Percentiles rank a stretch among this genome's conserved stretches.
phyloP scores from a whole-genome alignment of 2,888 invertebrate species.

The Syrphus vitripennis region DNA sequence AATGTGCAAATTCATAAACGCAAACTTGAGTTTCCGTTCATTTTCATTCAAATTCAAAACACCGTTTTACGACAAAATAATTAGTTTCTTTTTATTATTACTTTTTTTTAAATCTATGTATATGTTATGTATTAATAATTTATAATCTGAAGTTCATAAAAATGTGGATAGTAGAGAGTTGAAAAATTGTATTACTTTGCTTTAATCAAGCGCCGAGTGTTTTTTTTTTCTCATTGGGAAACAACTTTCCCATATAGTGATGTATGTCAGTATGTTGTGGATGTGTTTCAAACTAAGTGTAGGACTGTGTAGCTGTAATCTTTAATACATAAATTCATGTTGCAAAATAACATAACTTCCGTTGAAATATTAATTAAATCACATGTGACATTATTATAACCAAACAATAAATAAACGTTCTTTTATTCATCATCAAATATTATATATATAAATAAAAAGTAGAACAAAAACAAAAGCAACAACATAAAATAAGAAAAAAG shows the following conservation, averaged over 20 bases:
- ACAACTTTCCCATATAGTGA: neutral
- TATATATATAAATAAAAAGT: neutral
- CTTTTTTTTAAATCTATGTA: neutral
- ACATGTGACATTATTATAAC: constrained; percentile 40
- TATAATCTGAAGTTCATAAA: constrained; percentile 45
- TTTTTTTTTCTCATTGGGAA: neutral
- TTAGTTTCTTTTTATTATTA: constrained; percentile 54
- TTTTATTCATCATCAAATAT: constrained; percentile 21
- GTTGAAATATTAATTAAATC: constrained; percentile 24
- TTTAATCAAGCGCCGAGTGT: constrained; percentile 28
- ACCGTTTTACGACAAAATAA: constrained; percentile 63
- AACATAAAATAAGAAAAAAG: constrained; percentile 27
- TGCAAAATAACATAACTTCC: neutral
- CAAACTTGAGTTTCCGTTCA: too few species aligned
- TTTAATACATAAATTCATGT: constrained; percentile 6
- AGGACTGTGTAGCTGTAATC: neutral
- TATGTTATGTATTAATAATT: constrained; percentile 30
- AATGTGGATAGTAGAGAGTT: constrained; percentile 47
- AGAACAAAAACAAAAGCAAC: constrained; percentile 30
- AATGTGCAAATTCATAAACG: too few species aligned
- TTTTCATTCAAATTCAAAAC: neutral
- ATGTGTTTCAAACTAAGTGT: constrained; percentile 4
- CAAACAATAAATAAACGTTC: constrained; percentile 48
- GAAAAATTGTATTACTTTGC: constrained; percentile 12
- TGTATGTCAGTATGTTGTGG: neutral